Evolutionary conservation across 2,797 vertebrate genomes (phyloP).

Genomic region (Pangasius djambal): DNA sequence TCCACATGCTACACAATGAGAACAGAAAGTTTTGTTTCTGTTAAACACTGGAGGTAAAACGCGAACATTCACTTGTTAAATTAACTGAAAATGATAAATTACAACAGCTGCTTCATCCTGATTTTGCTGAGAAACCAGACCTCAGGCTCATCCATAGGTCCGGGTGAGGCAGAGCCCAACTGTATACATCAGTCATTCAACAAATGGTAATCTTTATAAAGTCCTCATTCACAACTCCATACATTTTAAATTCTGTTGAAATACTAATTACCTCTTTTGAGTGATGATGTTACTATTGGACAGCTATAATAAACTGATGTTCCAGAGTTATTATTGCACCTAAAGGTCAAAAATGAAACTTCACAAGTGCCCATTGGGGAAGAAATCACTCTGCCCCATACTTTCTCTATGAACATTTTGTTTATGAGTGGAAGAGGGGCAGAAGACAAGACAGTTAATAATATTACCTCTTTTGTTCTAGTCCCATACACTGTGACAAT

Average conservation of each 20-base stretch:
- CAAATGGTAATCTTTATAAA: not conserved
- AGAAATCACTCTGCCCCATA: not conserved
- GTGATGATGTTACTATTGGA: not conserved
- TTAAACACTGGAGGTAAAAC: not conserved
- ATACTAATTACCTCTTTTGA: not conserved
- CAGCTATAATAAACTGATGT: too few relatives aligned
- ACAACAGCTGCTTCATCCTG: not conserved
- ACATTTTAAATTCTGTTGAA: not conserved
- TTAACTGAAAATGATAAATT: slow-evolving; percentile 24
- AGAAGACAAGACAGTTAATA: not conserved
- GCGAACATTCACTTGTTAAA: not conserved
- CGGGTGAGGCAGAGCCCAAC: not conserved
- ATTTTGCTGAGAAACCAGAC: slow-evolving; percentile 8
- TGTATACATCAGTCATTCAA: not conserved
- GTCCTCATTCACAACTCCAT: not conserved
- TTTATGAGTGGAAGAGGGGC: not conserved
- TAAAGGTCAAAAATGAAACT: too few relatives aligned
- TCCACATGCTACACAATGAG: not conserved
- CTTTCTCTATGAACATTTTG: not conserved
- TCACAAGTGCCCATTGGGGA: not conserved
- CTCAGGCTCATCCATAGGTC: not conserved
- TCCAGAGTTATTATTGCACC: not conserved
- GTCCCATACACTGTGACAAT: not conserved
- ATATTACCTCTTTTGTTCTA: not conserved
- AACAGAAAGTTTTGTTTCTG: not conserved